Percentiles rank a stretch among this genome's conserved stretches.
These are phyloP conservation scores for Poecile atricapillus DNA, from an alignment of 2,113 vertebrate species.

Conservation along the genomic window DNA sequence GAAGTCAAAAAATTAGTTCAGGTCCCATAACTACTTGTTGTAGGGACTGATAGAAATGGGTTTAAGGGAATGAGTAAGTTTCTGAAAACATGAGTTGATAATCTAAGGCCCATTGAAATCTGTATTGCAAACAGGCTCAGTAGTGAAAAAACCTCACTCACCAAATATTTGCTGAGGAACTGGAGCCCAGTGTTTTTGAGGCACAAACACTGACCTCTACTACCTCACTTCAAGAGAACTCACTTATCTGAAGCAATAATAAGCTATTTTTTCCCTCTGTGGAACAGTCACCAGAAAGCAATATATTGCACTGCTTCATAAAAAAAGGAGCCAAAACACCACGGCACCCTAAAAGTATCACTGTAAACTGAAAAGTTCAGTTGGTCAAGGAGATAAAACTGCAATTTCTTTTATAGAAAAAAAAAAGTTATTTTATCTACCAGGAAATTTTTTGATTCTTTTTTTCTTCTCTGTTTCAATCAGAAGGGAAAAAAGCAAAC, in stretches of 20 bases:
- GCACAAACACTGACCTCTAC: neutral
- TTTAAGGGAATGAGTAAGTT: neutral
- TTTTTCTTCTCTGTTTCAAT: neutral
- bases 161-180: neutral
- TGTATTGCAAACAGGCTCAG: neutral
- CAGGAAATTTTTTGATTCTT: accelerated
- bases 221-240: neutral
- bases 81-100: neutral
- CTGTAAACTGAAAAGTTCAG: neutral
- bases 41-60: neutral
- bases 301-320: neutral
- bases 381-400: neutral
- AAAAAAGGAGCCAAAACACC: neutral
- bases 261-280: neutral
- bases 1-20: neutral
- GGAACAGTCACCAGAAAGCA: neutral
- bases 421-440: neutral
- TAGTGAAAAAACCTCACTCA: neutral
- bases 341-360: neutral
- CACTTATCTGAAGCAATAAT: neutral
- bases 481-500: neutral
- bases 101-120: neutral
- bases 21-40: neutral
- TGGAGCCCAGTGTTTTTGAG: neutral
- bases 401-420: neutral